phyloP scores from a whole-genome alignment of 2,113 vertebrate genomes.

The Callipepla squamata region DNA sequence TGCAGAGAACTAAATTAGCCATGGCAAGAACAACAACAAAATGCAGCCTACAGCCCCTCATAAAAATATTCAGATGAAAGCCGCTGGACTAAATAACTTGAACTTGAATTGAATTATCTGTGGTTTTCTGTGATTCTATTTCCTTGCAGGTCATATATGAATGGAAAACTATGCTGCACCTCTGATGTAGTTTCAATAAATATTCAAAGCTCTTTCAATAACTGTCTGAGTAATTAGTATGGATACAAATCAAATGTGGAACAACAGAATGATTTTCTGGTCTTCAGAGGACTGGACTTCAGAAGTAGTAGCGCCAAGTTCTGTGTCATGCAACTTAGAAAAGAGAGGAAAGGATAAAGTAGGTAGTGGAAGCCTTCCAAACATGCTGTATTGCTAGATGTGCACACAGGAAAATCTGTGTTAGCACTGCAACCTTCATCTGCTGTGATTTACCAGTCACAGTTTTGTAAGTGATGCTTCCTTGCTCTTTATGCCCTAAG shows the following conservation, averaged over 20 bases:
- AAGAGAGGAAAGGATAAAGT: conserved; percentile 4
- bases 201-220: conserved; percentile 43
- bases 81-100: not conserved
- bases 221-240: conserved; percentile 42
- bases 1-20: conserved; percentile 41
- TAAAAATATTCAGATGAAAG: conserved; percentile 13
- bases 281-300: not conserved
- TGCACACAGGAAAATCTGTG: not conserved
- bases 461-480: not conserved
- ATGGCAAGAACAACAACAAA: not conserved
- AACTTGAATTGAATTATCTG: conserved; percentile 13
- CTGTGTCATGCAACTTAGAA: conserved; percentile 8
- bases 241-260: conserved; percentile 31
- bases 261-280: conserved; percentile 48
- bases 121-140: not conserved
- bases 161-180: not conserved
- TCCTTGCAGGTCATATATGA: not conserved
- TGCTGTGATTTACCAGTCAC: not conserved
- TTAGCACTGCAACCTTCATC: not conserved
- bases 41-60: not conserved
- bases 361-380: not conserved
- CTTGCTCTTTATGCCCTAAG: not conserved
- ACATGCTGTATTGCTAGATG: not conserved
- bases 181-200: conserved; percentile 60
- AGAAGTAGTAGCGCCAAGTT: not conserved